Conservation (phyloP, 2,113 vertebrate genomes). For the Corydoras sp. region DNA sequence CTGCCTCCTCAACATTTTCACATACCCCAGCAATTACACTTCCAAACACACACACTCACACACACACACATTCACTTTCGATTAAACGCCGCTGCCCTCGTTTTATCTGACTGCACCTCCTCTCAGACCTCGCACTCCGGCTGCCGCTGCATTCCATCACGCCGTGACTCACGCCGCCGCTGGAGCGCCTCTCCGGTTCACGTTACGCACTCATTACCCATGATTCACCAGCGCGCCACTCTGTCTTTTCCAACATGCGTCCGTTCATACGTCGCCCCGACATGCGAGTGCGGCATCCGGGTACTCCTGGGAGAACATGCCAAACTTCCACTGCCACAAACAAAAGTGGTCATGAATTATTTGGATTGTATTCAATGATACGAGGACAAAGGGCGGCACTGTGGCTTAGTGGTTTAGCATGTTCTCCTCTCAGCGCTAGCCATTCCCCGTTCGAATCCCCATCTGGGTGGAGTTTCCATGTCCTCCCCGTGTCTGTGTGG, state of each 20-base stretch:
- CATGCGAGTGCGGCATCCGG: not conserved
- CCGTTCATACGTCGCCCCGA: not conserved
- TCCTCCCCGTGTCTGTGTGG: too few relatives aligned
- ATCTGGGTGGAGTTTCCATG: too few relatives aligned
- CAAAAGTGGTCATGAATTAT: too few relatives aligned
- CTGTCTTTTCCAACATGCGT: not conserved
- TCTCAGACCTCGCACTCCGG: slow-evolving; percentile 7
- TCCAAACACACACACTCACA: slow-evolving; percentile 3
- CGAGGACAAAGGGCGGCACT: too few relatives aligned
- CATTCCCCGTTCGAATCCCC: too few relatives aligned
- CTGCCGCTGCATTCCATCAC: slow-evolving; percentile 15
- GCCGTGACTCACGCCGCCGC: slow-evolving; percentile 22
- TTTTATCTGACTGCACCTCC: slow-evolving; percentile 8
- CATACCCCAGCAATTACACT: not conserved
- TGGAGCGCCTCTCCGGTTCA: slow-evolving; percentile 13
- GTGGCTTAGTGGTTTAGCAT: too few relatives aligned
- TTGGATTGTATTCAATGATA: too few relatives aligned
- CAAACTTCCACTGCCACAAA: too few relatives aligned
- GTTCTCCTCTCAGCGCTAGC: too few relatives aligned
- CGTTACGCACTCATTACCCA: slow-evolving; percentile 15
- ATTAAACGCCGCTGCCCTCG: not conserved
- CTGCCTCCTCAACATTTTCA: slow-evolving; percentile 14
- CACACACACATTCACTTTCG: not conserved
- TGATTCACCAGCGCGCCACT: not conserved
- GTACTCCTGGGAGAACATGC: too few relatives aligned